phyloP scores from a whole-genome alignment of 2,113 vertebrate genomes.

The Chauna torquata region DNA sequence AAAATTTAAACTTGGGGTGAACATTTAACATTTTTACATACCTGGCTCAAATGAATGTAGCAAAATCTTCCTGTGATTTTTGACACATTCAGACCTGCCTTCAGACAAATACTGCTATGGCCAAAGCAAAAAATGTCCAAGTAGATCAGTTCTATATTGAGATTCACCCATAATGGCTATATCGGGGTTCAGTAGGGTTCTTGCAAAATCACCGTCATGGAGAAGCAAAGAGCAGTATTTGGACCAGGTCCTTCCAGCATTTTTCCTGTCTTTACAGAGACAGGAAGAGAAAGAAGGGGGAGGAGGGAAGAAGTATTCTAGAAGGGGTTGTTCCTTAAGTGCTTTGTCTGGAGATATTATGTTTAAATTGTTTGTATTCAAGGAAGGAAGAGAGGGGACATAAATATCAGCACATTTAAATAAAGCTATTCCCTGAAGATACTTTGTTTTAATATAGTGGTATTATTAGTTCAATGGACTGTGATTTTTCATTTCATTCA shows the following conservation, averaged over 20 bases:
- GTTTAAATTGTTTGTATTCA: conserved; percentile 39
- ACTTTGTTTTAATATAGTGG: conserved; percentile 17
- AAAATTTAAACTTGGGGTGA: neutral
- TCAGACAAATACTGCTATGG: neutral
- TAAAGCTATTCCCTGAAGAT: conserved; percentile 3
- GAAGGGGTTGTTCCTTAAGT: neutral
- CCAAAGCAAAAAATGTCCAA: neutral
- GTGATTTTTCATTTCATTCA: conserved; percentile 39
- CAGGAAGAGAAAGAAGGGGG: neutral
- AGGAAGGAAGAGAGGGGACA: conserved; percentile 36
- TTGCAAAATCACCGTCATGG: neutral
- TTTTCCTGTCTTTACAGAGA: neutral
- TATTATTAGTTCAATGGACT: conserved; percentile 16
- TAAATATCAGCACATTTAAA: conserved; percentile 28
- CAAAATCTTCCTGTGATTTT: neutral
- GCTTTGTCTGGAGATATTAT: neutral
- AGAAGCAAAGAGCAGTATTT: neutral
- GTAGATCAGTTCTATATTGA: neutral
- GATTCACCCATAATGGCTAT: neutral
- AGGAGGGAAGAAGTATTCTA: neutral
- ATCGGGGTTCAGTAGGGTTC: neutral
- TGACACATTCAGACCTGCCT: neutral
- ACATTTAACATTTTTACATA: neutral
- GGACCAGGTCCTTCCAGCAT: neutral
- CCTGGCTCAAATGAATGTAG: neutral